Conservation (phyloP, 2,113 vertebrate species). For the Desmodus rotundus region DNA sequence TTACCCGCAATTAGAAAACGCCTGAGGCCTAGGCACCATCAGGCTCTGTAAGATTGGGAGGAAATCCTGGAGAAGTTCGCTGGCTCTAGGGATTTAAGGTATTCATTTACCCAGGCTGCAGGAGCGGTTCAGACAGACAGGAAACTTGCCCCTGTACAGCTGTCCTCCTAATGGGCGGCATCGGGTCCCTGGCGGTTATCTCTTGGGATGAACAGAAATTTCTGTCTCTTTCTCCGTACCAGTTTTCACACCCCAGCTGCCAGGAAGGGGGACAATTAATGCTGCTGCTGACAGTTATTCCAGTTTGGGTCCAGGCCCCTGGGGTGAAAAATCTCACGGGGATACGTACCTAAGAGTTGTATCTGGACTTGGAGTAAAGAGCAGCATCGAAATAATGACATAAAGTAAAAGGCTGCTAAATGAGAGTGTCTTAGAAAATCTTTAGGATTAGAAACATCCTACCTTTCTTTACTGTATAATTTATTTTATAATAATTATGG, state of each 20-base stretch:
- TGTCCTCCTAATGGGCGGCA: conserved; percentile 27
- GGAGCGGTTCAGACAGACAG: conserved; percentile 42
- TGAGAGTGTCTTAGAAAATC: not conserved
- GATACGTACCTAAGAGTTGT: not conserved
- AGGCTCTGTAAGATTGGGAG: not conserved
- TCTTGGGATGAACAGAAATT: conserved; percentile 42
- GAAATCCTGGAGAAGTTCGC: conserved; percentile 40
- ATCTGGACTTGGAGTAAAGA: not conserved
- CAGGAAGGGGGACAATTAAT: conserved; percentile 60
- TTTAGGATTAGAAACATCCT: not conserved
- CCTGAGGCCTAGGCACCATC: not conserved
- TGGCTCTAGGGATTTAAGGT: conserved; percentile 35
- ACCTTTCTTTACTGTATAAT: not conserved
- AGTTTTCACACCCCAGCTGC: conserved; percentile 42
- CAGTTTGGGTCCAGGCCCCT: conserved; percentile 38
- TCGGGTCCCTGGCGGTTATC: not conserved
- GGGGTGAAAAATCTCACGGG: conserved; percentile 31
- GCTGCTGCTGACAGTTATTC: conserved; percentile 59
- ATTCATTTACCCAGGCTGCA: conserved; percentile 39
- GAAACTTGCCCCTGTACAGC: conserved; percentile 25
- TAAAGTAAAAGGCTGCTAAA: not conserved
- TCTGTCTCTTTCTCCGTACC: conserved; percentile 41
- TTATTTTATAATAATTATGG: not conserved
- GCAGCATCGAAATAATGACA: not conserved
- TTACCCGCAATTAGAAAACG: conserved; percentile 55